These are phyloP conservation scores for Andrena marginata DNA, from an alignment of 2,888 invertebrate species.

Conservation along the genomic window DNA sequence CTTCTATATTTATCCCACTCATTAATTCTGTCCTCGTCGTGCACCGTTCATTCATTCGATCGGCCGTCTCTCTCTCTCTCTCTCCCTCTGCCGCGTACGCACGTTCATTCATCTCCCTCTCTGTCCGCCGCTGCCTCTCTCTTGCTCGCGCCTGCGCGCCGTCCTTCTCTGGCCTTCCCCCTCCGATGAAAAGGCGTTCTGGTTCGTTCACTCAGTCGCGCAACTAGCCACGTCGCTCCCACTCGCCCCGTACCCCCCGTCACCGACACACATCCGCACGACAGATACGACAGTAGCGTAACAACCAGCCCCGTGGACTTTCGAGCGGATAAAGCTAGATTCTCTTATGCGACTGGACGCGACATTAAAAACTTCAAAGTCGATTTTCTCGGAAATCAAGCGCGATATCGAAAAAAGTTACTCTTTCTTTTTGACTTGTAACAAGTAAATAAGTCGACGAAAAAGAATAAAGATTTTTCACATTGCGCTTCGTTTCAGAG, in stretches of 20 bases:
- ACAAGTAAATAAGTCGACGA: too few relatives aligned
- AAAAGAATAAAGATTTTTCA: too few relatives aligned
- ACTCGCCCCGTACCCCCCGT: constrained; percentile 42
- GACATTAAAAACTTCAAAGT: neutral
- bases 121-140: constrained; percentile 61
- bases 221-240: constrained; percentile 62
- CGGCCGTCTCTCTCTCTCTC: constrained; percentile 52
- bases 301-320: neutral
- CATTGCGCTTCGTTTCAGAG: too few relatives aligned
- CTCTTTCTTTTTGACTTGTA: too few relatives aligned
- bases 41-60: constrained; percentile 80
- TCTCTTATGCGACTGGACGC: neutral
- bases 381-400: neutral
- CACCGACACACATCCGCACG: constrained; percentile 59
- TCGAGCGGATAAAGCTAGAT: too few relatives aligned
- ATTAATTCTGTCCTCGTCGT: constrained; percentile 80
- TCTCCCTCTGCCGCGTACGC: constrained; percentile 66
- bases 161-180: constrained; percentile 17
- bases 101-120: constrained; percentile 82
- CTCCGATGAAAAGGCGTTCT: constrained; percentile 7
- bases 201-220: constrained; percentile 45
- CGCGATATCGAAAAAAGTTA: too few relatives aligned
- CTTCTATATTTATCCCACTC: constrained; percentile 82
- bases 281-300: constrained; percentile 62
- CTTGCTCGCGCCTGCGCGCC: constrained; percentile 15